Percentiles rank a stretch among this genome's conserved stretches.
These are phyloP conservation scores for Pangasius mekongensis DNA, from an alignment of 2,797 vertebrate genomes.

Conservation along the genomic window DNA sequence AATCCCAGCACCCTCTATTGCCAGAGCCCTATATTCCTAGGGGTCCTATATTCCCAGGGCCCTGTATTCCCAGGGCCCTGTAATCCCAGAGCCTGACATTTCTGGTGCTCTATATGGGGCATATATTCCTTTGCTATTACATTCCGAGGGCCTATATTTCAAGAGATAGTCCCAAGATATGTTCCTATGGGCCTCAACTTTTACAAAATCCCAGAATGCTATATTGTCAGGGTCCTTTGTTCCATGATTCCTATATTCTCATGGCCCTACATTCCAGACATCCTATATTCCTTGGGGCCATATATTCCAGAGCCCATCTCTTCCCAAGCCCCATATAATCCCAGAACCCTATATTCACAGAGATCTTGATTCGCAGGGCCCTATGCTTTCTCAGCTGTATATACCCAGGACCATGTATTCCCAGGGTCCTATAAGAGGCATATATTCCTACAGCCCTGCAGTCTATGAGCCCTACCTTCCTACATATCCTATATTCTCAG, in stretches of 20 bases:
- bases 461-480: background rate
- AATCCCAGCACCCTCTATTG: background rate
- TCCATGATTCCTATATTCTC: background rate
- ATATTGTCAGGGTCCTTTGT: no score
- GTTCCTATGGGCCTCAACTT: no score
- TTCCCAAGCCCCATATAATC: no score
- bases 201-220: background rate
- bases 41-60: background rate
- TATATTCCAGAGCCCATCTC: background rate
- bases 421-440: background rate
- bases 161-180: background rate
- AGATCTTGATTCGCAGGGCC: background rate
- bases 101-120: no score
- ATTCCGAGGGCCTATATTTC: background rate
- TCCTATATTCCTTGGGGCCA: background rate
- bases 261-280: background rate
- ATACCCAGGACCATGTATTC: background rate
- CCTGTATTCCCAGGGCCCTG: background rate
- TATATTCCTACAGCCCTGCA: background rate
- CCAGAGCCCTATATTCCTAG: background rate
- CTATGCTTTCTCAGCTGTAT: background rate
- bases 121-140: background rate
- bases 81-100: background rate
- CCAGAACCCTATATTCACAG: background rate
- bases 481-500: background rate